phyloP scores from a whole-genome alignment of 2,113 vertebrate species.

The Notarius quadriscutis region DNA sequence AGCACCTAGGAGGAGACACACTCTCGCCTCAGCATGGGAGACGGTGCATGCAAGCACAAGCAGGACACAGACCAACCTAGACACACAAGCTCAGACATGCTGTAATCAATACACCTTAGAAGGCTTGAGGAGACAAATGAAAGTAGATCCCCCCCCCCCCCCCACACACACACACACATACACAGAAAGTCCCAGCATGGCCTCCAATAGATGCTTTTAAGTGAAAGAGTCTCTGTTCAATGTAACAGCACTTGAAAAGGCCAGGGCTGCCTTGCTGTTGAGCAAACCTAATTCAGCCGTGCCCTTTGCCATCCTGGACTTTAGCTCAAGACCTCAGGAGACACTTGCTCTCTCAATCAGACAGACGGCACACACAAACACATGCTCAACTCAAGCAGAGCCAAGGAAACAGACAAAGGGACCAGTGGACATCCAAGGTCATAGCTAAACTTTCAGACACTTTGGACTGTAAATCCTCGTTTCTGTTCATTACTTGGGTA shows the following conservation, averaged over 20 bases:
- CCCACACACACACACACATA: not conserved
- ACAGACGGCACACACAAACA: constrained; percentile 12
- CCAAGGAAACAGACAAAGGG: constrained; percentile 27
- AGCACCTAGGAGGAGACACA: constrained; percentile 38
- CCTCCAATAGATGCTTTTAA: constrained; percentile 13
- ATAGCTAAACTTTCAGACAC: not conserved
- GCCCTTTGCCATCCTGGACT: constrained; percentile 45
- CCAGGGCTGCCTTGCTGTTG: constrained; percentile 40
- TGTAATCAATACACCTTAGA: constrained; percentile 23
- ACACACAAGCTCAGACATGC: constrained; percentile 30
- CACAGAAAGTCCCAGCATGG: not conserved
- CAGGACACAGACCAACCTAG: constrained; percentile 7
- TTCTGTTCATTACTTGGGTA: not conserved
- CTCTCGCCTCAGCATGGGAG: constrained; percentile 43
- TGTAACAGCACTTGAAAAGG: constrained; percentile 55
- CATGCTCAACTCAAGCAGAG: constrained; percentile 19
- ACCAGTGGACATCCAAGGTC: constrained; percentile 33
- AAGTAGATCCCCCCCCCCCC: not conserved
- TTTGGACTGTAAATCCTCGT: not conserved
- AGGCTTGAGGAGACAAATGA: constrained; percentile 19
- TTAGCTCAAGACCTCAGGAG: constrained; percentile 43
- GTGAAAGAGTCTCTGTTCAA: constrained; percentile 37
- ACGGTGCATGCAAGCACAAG: constrained; percentile 16
- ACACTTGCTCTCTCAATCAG: constrained; percentile 37
- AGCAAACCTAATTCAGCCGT: constrained; percentile 39